A percentile compares a stretch with the other conserved stretches of the same genome.
Evolutionary conservation across 2,797 vertebrate species (phyloP).

Genomic region (Ceyx erithaca): DNA sequence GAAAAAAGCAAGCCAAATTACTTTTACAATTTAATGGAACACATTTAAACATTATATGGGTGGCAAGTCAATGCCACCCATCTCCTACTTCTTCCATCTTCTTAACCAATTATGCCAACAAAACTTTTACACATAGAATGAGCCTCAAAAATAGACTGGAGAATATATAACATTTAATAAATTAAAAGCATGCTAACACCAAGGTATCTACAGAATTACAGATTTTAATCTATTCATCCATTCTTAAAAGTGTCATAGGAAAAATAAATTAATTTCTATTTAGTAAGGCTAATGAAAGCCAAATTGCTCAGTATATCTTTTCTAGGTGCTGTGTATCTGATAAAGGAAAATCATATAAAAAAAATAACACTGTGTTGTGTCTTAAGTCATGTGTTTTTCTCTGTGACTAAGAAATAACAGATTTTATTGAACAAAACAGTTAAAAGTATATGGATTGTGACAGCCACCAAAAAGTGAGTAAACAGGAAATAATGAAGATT

Average conservation of each 20-base stretch:
- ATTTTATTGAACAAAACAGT: conserved; percentile 9
- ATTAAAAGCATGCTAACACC: not conserved
- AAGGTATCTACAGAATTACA: not conserved
- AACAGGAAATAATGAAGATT: not conserved
- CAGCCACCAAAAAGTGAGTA: not conserved
- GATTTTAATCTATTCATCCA: not conserved
- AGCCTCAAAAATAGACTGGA: not conserved
- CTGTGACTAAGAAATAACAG: conserved; percentile 9
- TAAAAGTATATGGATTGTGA: conserved; percentile 30
- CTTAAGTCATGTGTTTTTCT: not conserved
- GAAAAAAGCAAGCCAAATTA: not conserved
- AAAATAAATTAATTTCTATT: not conserved
- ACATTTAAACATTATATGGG: not conserved
- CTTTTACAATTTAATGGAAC: not conserved
- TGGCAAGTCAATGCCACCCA: not conserved
- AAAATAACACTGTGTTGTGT: not conserved
- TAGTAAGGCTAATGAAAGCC: not conserved
- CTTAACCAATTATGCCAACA: not conserved
- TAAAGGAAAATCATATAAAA: conserved; percentile 6
- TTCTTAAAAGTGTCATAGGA: not conserved
- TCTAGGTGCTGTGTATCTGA: not conserved
- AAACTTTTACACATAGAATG: not conserved
- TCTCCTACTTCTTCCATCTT: not conserved
- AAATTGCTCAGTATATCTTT: not conserved
- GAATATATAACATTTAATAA: not conserved